Conservation (phyloP, 1,140 invertebrate genomes). For the Neodiprion fabricii region DNA sequence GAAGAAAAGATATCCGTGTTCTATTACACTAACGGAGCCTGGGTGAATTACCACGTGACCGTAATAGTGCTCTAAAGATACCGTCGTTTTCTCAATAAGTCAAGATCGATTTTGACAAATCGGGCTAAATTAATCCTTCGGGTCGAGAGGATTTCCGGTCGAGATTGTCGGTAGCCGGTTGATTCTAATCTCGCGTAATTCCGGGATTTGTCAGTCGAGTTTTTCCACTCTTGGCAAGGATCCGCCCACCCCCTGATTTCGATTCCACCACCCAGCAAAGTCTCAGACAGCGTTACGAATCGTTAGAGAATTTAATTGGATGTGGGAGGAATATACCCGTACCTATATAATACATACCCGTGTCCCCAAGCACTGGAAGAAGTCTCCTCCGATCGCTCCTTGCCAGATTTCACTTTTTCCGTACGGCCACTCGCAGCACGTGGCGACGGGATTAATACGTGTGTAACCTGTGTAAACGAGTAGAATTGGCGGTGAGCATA, state of each 20-base stretch:
- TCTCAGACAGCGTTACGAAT: background rate
- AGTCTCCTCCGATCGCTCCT: background rate
- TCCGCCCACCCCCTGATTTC: background rate
- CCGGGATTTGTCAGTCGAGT: conserved; percentile 10
- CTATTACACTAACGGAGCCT: background rate
- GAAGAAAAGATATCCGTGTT: background rate
- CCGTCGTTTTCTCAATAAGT: background rate
- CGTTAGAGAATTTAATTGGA: conserved; percentile 5
- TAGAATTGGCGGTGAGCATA: background rate
- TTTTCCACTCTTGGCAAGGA: background rate
- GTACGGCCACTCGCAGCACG: too few species aligned
- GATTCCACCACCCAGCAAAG: background rate
- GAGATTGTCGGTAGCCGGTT: conserved; percentile 6
- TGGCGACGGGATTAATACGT: too few species aligned
- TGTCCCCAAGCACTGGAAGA: too few species aligned
- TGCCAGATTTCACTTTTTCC: too few species aligned
- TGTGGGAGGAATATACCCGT: background rate
- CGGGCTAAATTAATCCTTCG: background rate
- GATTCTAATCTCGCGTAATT: conserved; percentile 14
- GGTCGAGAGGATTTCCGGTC: background rate
- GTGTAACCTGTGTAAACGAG: too few species aligned
- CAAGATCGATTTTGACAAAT: conserved; percentile 12
- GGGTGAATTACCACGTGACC: background rate
- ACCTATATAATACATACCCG: too few species aligned
- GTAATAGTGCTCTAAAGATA: too few species aligned